Evolutionary conservation across 2,888 invertebrate genomes (phyloP), one percentile per base, ranked within the genome.

Genomic region (Hirtodrosophila alboralis): DNA sequence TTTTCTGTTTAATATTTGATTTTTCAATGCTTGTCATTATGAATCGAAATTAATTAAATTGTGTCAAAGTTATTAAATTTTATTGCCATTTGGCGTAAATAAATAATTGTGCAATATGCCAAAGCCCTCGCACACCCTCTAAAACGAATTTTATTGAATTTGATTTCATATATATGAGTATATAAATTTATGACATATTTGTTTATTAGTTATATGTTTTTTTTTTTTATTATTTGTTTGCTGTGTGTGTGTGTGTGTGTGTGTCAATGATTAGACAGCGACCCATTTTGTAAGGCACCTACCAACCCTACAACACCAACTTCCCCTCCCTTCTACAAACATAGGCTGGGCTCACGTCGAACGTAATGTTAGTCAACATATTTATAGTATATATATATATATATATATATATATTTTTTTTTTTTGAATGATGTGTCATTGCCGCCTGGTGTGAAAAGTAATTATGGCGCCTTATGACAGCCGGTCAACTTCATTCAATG

Each of bases 391-490:
- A n/a, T n/a, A n/a, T n/a, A n/a, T n/a, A n/a, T n/a, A n/a, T n/a
- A n/a, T n/a, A n/a, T n/a, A n/a, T n/a, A n/a, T n/a, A n/a, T n/a
- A n/a, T n/a, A n/a, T n/a, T n/a, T n/a, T n/a, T 28, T 60, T 36
- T 41, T 33, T 14, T 14, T 10, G 3, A 10, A 14, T 40, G 45
- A 33, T 36, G 27, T 47, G 52, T 49, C 51, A 34, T 28, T 40
- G 56, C 63, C 63, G 67, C 61, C 72, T 76, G 69, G 78, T 84
- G 78, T 84, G 83, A 79, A 85, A 74, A 70, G 78, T 81, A 79
- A 85, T 85, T 85, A 79, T 78, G 70, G 62, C 71, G 85, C 78
- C 81, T 71, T 85, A 71, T 84, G 85, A 78, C 85, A 81, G 83
- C 61, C 83, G 85, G 64, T 65, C 83, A 75, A 70, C 84, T 84